phyloP scores from a whole-genome alignment of 2,797 vertebrate species.

The Lophura swinhoii region DNA sequence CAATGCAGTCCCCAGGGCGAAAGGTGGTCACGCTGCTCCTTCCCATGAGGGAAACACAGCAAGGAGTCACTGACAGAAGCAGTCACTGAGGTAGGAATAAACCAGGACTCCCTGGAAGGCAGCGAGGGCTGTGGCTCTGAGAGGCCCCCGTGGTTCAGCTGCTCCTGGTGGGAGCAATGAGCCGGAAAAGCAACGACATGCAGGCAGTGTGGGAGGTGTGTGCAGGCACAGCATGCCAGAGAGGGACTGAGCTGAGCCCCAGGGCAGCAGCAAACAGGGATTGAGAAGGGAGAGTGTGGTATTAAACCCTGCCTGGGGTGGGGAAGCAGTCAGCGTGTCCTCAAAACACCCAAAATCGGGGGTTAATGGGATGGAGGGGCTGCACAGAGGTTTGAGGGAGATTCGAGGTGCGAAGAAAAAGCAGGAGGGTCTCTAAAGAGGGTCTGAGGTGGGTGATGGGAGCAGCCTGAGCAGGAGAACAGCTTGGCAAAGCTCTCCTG shows the following conservation, averaged over 20 bases:
- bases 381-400: fast-evolving
- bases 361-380: neutral
- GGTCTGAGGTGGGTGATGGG: neutral
- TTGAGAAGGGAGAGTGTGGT: fast-evolving
- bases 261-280: fast-evolving
- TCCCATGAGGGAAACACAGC: neutral
- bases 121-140: neutral
- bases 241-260: fast-evolving
- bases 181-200: neutral
- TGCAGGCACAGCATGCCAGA: neutral
- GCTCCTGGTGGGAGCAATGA: neutral
- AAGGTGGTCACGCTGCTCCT: neutral
- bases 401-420: neutral
- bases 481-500: neutral
- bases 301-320: neutral
- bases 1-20: neutral
- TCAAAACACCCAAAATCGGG: neutral
- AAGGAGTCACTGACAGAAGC: neutral
- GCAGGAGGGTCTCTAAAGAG: neutral
- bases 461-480: fast-evolving
- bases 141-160: neutral
- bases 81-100: conserved; percentile 48
- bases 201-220: neutral
- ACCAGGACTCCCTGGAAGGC: neutral
- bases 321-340: fast-evolving